These are phyloP conservation scores for Nowickia ferox DNA, from an alignment of 2,888 invertebrate genomes.

Conservation along the genomic window DNA sequence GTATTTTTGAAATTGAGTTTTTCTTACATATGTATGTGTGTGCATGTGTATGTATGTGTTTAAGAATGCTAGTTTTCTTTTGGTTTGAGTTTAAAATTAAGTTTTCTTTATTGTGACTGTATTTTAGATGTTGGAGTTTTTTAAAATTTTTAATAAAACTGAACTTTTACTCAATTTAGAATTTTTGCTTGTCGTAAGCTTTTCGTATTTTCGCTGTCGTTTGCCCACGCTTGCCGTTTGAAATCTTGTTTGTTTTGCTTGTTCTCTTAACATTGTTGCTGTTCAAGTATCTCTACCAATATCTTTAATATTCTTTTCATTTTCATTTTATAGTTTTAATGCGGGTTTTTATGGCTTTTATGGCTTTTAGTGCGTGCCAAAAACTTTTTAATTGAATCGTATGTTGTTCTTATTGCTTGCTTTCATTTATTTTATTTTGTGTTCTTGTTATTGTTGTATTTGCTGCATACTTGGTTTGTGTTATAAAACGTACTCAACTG, in stretches of 20 bases:
- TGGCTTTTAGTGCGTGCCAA: constrained; percentile 83
- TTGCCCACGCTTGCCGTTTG: constrained; percentile 33
- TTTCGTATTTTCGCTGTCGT: not conserved
- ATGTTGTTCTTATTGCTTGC: constrained; percentile 68
- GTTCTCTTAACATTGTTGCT: constrained; percentile 5
- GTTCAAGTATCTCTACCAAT: constrained; percentile 45
- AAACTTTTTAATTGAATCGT: constrained; percentile 82
- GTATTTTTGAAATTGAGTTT: constrained; percentile 43
- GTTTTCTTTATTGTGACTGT: not conserved
- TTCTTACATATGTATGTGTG: no score
- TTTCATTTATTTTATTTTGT: constrained; percentile 53
- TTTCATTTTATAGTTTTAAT: constrained; percentile 82
- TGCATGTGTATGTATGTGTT: no score
- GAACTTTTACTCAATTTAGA: constrained; percentile 53
- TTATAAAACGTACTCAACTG: constrained; percentile 8
- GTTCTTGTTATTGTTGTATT: constrained; percentile 13
- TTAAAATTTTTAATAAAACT: constrained; percentile 37
- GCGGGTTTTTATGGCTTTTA: constrained; percentile 82
- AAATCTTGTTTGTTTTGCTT: constrained; percentile 27
- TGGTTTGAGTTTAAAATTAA: constrained; percentile 60
- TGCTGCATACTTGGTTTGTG: constrained; percentile 26
- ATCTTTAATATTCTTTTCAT: constrained; percentile 79
- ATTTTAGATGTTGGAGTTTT: not conserved
- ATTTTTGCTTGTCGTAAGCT: constrained; percentile 3
- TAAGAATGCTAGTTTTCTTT: not conserved